Evolutionary conservation across 1,140 invertebrate genomes (phyloP).

Genomic region (Camponotus pennsylvanicus): DNA sequence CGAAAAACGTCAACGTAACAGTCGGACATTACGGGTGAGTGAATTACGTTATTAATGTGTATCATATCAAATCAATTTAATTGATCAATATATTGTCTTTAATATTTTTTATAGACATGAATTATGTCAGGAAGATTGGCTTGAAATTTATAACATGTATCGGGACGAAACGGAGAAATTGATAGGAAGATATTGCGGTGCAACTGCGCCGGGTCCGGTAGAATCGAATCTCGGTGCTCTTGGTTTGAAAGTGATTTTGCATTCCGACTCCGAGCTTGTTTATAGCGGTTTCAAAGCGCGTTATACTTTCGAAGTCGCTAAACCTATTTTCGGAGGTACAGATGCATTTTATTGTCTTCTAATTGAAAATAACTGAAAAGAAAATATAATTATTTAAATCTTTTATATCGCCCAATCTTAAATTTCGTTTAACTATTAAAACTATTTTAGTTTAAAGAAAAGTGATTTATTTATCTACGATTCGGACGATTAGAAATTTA

Average conservation of each 20-base stretch:
- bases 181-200: constrained; percentile 94
- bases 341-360: neutral
- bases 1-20: constrained; percentile 88
- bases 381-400: neutral
- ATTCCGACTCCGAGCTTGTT: constrained; percentile 93
- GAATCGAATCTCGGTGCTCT: constrained; percentile 95
- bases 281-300: constrained; percentile 96
- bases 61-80: neutral
- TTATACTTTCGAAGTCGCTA: constrained; percentile 95
- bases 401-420: neutral
- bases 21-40: constrained; percentile 88
- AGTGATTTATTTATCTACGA: neutral
- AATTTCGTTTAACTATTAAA: no score
- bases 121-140: constrained; percentile 96
- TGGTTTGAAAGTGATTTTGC: constrained; percentile 93
- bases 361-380: neutral
- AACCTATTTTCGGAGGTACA: constrained; percentile 93
- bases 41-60: neutral
- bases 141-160: constrained; percentile 96
- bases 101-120: constrained; percentile 84
- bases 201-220: constrained; percentile 94
- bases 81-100: neutral
- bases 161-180: constrained; percentile 92
- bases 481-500: neutral
- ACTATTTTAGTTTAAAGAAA: no score